Evolutionary conservation across 2,797 vertebrate species (phyloP), one percentile per base, ranked within the genome.

Genomic region (Crenuchus spilurus): DNA sequence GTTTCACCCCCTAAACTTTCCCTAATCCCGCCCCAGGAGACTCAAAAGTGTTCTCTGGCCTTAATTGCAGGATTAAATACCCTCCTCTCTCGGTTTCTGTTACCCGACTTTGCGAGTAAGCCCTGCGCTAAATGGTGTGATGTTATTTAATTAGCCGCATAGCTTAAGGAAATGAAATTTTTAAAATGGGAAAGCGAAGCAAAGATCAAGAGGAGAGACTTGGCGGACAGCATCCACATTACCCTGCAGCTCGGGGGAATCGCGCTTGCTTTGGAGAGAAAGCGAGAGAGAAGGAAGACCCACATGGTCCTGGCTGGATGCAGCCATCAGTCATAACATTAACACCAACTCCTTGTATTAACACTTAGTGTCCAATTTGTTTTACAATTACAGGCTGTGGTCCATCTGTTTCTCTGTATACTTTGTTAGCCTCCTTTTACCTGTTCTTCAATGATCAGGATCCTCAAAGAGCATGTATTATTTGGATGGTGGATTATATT

Each of bases 11-110:
- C 77, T 76, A 60, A 61, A 77, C 39, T 65, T 78, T 80, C 80
- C 69, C 54, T 84, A 81, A 86, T 82, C 66, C 13, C 24, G 42
- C 78, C 87, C 80, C 82, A 72, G 51, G 83, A 83, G 84, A 88
- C 74, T 68, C 39, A 8, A 10, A 78, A 61, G 39, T 72, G 70
- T 80, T 83, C 80, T 65, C 13, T 30, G 26, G 79, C 81, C 76
- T 83, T 90, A 89, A 89, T 85, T 89, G 87, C 72, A 42, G 84
- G 87, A 90, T 91, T 89, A 91, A 90, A 87, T 84, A 87, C 87
- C 76, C 81, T 87, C 78, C 83, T 77, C 76, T 74, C 77, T 80
- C n/a, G 26, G 78, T 74, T 67, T 82, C 81, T 60, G 80, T 82
- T 78, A 67, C 76, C 75, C 83, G 79, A 71, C 80, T 88, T 86